A percentile compares a stretch with the other conserved stretches of the same genome.
Conservation (phyloP, 2,797 vertebrate genomes). For the Gorsachius magnificus region DNA sequence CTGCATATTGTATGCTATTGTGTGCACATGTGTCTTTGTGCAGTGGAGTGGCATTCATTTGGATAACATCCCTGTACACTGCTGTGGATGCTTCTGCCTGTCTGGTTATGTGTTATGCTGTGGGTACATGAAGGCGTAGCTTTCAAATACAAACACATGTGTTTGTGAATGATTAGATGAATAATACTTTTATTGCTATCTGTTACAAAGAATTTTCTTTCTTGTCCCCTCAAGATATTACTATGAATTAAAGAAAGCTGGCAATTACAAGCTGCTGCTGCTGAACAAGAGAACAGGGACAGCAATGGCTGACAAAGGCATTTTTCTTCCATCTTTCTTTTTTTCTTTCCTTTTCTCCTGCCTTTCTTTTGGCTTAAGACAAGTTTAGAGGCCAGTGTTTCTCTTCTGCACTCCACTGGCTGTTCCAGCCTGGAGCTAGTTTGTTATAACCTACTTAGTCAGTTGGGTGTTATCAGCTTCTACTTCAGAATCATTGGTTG, state of each 20-base stretch:
- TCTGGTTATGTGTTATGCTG: background rate
- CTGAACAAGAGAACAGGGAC: slow-evolving; percentile 40
- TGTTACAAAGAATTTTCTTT: slow-evolving; percentile 81
- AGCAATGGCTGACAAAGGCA: slow-evolving; percentile 15
- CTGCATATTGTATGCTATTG: background rate
- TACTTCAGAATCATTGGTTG: slow-evolving; percentile 76
- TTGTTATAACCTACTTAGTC: slow-evolving; percentile 79
- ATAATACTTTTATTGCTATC: slow-evolving; percentile 89
- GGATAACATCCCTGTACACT: background rate
- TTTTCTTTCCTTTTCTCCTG: background rate
- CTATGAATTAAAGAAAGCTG: slow-evolving; percentile 67
- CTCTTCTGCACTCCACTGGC: slow-evolving; percentile 65
- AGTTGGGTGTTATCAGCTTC: slow-evolving; percentile 74
- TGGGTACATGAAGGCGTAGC: background rate
- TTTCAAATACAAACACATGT: slow-evolving; percentile 72
- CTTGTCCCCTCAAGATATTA: slow-evolving; percentile 75
- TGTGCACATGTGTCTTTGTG: background rate
- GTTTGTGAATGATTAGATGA: slow-evolving; percentile 88
- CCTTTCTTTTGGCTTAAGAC: slow-evolving; percentile 63
- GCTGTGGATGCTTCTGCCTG: slow-evolving; percentile 36
- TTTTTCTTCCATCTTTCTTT: background rate
- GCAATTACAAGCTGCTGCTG: slow-evolving; percentile 67
- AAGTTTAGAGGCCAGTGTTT: slow-evolving; percentile 67
- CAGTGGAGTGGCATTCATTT: slow-evolving; percentile 3
- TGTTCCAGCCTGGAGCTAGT: slow-evolving; percentile 72